These are phyloP conservation scores for Geotrypetes seraphini DNA, from an alignment of 2,797 vertebrate species.

Conservation along the genomic window DNA sequence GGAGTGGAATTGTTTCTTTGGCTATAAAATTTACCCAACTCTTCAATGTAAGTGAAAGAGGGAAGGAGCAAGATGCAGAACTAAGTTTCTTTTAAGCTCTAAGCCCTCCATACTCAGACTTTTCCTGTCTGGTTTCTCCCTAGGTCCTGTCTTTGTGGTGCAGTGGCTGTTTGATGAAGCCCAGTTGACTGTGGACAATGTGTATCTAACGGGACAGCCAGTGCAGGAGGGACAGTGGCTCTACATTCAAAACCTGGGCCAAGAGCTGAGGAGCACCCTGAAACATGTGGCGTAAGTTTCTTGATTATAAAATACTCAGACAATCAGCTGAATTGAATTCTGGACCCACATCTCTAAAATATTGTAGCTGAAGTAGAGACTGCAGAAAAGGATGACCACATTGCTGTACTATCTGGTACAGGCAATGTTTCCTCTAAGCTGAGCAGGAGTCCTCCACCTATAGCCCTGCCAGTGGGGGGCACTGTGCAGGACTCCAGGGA, in stretches of 20 bases:
- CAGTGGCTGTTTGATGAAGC: conserved; percentile 97
- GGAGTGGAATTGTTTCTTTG: conserved; percentile 98
- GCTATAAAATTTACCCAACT: conserved; percentile 89
- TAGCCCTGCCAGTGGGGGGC: no score
- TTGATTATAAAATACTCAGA: no score
- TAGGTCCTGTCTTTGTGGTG: conserved; percentile 91
- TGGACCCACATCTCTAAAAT: background rate
- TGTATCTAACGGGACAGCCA: conserved; percentile 88
- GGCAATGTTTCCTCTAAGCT: no score
- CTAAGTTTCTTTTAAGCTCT: no score
- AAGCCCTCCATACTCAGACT: background rate
- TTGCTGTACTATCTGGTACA: no score
- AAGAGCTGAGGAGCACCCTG: conserved; percentile 83
- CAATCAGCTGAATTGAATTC: no score
- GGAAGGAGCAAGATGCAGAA: background rate
- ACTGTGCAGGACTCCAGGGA: no score
- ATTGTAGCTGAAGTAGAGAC: no score
- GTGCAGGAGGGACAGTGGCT: conserved; percentile 93
- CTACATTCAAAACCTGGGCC: conserved; percentile 90
- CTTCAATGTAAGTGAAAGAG: conserved; percentile 72
- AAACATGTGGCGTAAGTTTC: conserved; percentile 86
- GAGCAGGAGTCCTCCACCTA: no score
- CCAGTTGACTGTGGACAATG: conserved; percentile 89
- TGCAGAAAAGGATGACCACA: no score
- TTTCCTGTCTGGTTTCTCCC: background rate